phyloP scores from a whole-genome alignment of 2,888 invertebrate species.

The Xestia xanthographa region DNA sequence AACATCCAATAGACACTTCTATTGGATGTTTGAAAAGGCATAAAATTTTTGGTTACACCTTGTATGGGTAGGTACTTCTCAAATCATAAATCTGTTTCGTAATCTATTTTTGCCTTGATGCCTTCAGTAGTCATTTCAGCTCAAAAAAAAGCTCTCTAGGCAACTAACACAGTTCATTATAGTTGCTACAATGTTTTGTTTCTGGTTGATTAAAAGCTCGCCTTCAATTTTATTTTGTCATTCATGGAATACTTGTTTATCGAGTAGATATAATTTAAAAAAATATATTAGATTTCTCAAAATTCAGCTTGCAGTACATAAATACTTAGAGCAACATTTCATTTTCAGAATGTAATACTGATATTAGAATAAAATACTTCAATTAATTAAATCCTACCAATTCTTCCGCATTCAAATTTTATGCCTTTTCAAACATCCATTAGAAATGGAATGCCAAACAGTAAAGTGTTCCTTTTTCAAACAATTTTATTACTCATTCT shows the following conservation, averaged over 20 bases:
- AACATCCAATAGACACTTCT: too few relatives aligned
- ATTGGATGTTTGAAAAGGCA: too few relatives aligned
- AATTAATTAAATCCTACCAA: slow-evolving; percentile 19
- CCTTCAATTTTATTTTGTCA: neutral
- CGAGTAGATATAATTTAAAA: neutral
- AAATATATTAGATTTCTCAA: neutral
- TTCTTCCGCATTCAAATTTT: too few relatives aligned
- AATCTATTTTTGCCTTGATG: too few relatives aligned
- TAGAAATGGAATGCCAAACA: slow-evolving; percentile 52
- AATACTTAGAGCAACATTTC: slow-evolving; percentile 6
- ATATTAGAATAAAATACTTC: slow-evolving; percentile 9
- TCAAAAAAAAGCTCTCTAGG: too few relatives aligned
- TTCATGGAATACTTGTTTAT: neutral
- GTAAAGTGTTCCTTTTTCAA: slow-evolving; percentile 49
- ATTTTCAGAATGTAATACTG: slow-evolving; percentile 1
- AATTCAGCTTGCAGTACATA: neutral
- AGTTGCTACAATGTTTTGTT: neutral
- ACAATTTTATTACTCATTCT: slow-evolving; percentile 63
- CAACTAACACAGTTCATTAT: too few relatives aligned
- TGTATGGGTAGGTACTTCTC: too few relatives aligned
- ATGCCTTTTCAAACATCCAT: too few relatives aligned
- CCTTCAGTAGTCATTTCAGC: too few relatives aligned
- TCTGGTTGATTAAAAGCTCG: neutral
- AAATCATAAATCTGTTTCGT: too few relatives aligned
- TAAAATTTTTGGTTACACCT: too few relatives aligned